These are phyloP conservation scores for Cheilosia pagana DNA, from an alignment of 2,888 invertebrate species.

Conservation along the genomic window DNA sequence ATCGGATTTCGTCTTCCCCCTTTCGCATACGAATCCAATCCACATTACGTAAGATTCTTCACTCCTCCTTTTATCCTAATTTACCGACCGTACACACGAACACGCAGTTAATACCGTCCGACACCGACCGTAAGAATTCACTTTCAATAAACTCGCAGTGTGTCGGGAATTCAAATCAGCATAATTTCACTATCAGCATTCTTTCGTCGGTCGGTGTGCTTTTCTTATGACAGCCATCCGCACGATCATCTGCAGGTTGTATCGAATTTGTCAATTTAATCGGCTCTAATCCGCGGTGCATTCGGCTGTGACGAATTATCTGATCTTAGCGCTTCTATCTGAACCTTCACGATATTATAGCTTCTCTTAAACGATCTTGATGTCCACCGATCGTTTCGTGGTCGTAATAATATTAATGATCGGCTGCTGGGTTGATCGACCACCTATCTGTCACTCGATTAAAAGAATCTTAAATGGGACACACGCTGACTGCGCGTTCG, in stretches of 20 bases:
- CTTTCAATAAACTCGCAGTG: slow-evolving; percentile 4
- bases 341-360: not conserved
- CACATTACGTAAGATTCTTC: not conserved
- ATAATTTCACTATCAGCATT: slow-evolving; percentile 60
- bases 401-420: slow-evolving; percentile 10
- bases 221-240: not conserved
- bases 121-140: slow-evolving; percentile 12
- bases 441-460: not conserved
- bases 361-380: slow-evolving; percentile 19
- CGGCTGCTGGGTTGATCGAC: not conserved
- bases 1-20: slow-evolving; percentile 1
- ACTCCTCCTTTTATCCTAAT: slow-evolving; percentile 24
- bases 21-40: slow-evolving; percentile 1
- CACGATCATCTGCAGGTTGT: slow-evolving; percentile 4
- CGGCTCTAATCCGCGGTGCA: not conserved
- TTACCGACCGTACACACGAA: not conserved
- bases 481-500: not conserved
- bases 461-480: slow-evolving; percentile 8
- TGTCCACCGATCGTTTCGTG: not conserved
- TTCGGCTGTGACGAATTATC: slow-evolving; percentile 1
- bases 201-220: not conserved
- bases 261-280: slow-evolving; percentile 16
- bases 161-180: slow-evolving; percentile 32
- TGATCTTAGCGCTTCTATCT: not conserved
- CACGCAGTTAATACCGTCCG: not conserved